Evolutionary conservation across 2,797 vertebrate genomes (phyloP), one percentile per base, ranked within the genome.

Genomic region (Steatocranus sp.): DNA sequence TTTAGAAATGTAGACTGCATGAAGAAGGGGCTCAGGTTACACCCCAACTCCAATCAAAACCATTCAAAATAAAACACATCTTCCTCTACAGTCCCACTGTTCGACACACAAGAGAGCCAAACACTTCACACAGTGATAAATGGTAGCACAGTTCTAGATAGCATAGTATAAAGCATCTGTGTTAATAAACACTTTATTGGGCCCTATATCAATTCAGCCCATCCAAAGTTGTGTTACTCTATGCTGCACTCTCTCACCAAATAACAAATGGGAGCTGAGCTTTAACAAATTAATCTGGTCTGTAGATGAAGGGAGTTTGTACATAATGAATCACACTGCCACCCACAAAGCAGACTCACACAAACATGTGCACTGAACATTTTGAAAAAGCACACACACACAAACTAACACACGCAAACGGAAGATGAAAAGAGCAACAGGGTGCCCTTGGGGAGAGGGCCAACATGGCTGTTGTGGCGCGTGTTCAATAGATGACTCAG

Each of bases 281-380:
- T 83, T 87, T 86, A 87, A 92, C 79, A 81, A 89, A 94, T 92
- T 46, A 86, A 93, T 90, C 81, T 78, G 48, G 78, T 85, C 83
- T 81, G 86, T 79, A 82, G 88, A 92, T 88, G 87, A 93, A 85
- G 83, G 76, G 82, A 86, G 86, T 81, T 76, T 49, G 75, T 81
- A 46, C 76, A 78, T 86, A 88, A 91, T 94, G 89, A 93, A 90
- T 94, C 93, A 91, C 63, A 15, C 50, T 25, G 89, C 82, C 79
- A 85, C 89, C 86, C 83, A 85, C 91, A 82, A 81, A 80, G 78
- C 76, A 63, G 36, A 83, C 75, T 11, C 51, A 51, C 83, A 68
- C 78, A 49, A 79, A 81, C 46, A 66, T 70, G 80, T 11, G n/a
- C 68, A 73, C 8, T 27, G 34, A 56, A 20, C 54, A 78, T 38